These are phyloP conservation scores for Anguilla japonica DNA, from an alignment of 2,113 vertebrate species.

Conservation along the genomic window DNA sequence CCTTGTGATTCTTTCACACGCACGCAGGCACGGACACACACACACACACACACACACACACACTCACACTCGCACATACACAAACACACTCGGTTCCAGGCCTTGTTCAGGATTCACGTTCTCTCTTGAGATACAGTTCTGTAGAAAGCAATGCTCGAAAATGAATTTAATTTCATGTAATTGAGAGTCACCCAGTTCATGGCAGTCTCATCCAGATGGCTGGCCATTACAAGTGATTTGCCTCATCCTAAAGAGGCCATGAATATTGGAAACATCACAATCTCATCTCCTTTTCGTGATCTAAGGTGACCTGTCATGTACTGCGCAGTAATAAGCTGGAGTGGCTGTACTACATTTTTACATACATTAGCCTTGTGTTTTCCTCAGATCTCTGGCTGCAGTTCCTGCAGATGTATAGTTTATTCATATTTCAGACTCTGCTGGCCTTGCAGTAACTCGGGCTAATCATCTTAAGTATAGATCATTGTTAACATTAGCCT, in stretches of 20 bases:
- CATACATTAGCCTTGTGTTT: neutral
- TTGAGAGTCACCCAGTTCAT: neutral
- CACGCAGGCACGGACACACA: neutral
- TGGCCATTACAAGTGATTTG: neutral
- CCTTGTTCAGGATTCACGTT: neutral
- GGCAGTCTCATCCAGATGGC: neutral
- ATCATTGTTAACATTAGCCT: neutral
- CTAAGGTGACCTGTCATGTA: neutral
- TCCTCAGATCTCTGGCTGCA: neutral
- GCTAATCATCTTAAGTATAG: neutral
- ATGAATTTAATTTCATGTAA: neutral
- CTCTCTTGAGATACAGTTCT: neutral
- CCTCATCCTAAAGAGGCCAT: neutral
- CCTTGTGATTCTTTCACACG: neutral
- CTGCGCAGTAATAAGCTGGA: neutral
- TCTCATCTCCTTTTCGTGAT: neutral
- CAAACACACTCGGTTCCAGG: neutral
- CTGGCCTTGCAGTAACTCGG: neutral
- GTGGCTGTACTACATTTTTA: neutral
- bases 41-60: neutral
- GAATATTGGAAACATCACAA: neutral
- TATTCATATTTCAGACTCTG: neutral
- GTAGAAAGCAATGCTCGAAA: neutral
- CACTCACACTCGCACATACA: neutral
- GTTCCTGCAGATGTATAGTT: neutral